Percentiles rank a stretch among this genome's conserved stretches.
Evolutionary conservation across 2,888 invertebrate species (phyloP).

Genomic region (Drosophila conformis): DNA sequence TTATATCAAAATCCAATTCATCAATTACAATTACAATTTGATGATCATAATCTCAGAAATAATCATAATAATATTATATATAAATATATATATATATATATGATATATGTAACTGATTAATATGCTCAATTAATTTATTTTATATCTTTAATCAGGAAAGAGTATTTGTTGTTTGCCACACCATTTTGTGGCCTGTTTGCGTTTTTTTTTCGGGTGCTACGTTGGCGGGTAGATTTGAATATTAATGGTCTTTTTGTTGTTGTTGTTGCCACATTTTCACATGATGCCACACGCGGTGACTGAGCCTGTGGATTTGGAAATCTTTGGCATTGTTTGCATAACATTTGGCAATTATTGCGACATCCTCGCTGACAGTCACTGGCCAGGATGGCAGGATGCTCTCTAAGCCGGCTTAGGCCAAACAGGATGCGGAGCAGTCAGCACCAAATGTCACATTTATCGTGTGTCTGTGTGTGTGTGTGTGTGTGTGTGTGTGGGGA

Average conservation of each 20-base stretch:
- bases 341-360: slow-evolving; percentile 79
- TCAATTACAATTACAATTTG: neutral
- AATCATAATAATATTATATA: too few species aligned
- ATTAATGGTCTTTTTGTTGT: slow-evolving; percentile 59
- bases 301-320: slow-evolving; percentile 62
- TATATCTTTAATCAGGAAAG: neutral
- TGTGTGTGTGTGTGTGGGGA: slow-evolving; percentile 1
- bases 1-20: neutral
- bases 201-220: slow-evolving; percentile 9
- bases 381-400: slow-evolving; percentile 53
- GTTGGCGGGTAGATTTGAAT: slow-evolving; percentile 75
- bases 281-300: slow-evolving; percentile 73
- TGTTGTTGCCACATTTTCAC: slow-evolving; percentile 40
- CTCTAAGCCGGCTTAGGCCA: slow-evolving; percentile 70
- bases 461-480: slow-evolving; percentile 6
- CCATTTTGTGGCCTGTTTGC: neutral
- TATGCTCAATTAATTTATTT: neutral
- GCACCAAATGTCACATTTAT: slow-evolving; percentile 16
- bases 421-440: slow-evolving; percentile 37
- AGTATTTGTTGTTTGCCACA: slow-evolving; percentile 8
- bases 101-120: neutral
- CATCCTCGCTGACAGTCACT: slow-evolving; percentile 72
- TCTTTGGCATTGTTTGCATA: slow-evolving; percentile 78
- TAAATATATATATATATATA: neutral
- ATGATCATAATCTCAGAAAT: neutral